Conservation (phyloP, 2,113 vertebrate genomes). For the Tretioscincus oriximinensis region DNA sequence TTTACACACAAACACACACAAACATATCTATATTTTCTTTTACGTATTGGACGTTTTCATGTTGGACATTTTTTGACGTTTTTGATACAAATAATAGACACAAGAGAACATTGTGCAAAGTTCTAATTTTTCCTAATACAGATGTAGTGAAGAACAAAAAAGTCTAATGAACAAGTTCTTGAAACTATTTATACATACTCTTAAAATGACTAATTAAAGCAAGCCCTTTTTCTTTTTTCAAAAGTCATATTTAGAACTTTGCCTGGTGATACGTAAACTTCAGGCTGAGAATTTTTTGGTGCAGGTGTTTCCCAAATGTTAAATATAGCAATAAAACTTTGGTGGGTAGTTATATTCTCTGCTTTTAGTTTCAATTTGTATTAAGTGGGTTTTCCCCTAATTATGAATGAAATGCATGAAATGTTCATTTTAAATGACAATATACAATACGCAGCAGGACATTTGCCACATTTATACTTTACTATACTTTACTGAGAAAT, state of each 20-base stretch:
- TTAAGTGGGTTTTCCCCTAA: conserved; percentile 13
- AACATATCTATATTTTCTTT: too few species aligned
- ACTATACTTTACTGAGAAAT: conserved; percentile 45
- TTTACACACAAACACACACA: too few species aligned
- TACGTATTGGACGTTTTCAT: too few species aligned
- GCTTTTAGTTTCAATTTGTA: conserved; percentile 25
- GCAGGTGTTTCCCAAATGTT: conserved; percentile 58
- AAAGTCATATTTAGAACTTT: conserved; percentile 2
- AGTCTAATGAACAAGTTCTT: not conserved
- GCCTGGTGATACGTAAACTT: conserved; percentile 42
- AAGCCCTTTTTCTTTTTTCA: conserved; percentile 17
- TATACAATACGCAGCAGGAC: conserved; percentile 29
- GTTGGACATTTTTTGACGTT: too few species aligned
- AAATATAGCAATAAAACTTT: conserved; percentile 54
- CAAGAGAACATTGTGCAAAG: not conserved
- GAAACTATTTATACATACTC: not conserved
- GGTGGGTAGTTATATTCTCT: conserved; percentile 46
- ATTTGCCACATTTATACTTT: conserved; percentile 35
- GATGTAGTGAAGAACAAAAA: not conserved
- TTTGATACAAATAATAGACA: not conserved
- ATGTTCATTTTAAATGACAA: conserved; percentile 41
- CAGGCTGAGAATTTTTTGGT: conserved; percentile 45
- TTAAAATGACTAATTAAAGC: conserved; percentile 17
- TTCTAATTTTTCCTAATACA: not conserved
- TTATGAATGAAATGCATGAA: conserved; percentile 24